Percentiles rank a stretch among this genome's conserved stretches.
Conservation (phyloP, 1,140 invertebrate genomes). For the Odontomachus brunneus region DNA sequence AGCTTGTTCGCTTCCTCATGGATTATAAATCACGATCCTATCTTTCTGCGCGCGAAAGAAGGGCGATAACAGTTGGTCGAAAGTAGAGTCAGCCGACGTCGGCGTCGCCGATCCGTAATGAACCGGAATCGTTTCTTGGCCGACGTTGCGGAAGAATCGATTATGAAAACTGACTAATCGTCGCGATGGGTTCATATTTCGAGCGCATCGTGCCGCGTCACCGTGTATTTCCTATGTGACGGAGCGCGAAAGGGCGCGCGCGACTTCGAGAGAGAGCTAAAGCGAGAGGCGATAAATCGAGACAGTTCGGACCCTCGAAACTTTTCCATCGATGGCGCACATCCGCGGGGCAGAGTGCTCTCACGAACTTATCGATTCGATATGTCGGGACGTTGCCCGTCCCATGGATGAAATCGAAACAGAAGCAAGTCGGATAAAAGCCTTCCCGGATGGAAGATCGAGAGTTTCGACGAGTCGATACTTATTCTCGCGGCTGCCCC, state of each 20-base stretch:
- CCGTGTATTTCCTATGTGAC: conserved; percentile 19
- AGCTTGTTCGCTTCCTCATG: neutral
- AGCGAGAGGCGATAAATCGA: conserved; percentile 55
- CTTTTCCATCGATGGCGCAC: conserved; percentile 48
- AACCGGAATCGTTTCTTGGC: neutral
- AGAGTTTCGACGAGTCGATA: conserved; percentile 19
- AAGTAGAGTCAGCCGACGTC: neutral
- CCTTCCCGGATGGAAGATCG: conserved; percentile 18
- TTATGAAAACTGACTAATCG: conserved; percentile 30
- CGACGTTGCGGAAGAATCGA: neutral
- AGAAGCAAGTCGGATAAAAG: conserved; percentile 44
- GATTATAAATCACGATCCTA: conserved; percentile 10
- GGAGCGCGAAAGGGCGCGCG: neutral
- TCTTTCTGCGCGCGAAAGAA: neutral
- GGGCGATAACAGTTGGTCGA: neutral
- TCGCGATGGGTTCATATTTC: conserved; percentile 17
- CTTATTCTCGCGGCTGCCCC: conserved; percentile 11
- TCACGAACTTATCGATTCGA: conserved; percentile 54
- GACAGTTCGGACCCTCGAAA: conserved; percentile 53
- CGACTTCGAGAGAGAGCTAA: neutral
- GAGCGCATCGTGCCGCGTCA: neutral
- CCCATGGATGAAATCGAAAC: conserved; percentile 47
- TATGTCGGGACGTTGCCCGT: conserved; percentile 27
- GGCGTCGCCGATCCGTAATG: too few relatives aligned
- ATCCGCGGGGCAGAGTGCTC: conserved; percentile 36